Evolutionary conservation across 2,113 vertebrate genomes (phyloP).

Genomic region (Microtus oregoni): DNA sequence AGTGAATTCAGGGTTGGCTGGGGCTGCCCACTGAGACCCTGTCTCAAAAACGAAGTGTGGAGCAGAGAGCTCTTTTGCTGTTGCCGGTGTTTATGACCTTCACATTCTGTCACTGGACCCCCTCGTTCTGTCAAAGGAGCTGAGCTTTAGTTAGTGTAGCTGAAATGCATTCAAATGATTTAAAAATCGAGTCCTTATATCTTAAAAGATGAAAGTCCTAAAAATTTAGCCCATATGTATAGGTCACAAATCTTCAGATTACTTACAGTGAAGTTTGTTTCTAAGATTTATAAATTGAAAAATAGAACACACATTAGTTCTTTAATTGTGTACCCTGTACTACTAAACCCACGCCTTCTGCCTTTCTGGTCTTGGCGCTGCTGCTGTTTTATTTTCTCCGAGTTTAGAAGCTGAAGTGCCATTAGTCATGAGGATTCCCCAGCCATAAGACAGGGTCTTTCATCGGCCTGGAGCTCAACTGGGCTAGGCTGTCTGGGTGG

Average conservation of each 20-base stretch:
- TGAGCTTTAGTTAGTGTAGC: background rate
- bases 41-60: background rate
- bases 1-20: background rate
- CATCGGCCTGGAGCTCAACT: background rate
- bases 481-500: background rate
- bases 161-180: conserved; percentile 25
- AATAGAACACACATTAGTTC: background rate
- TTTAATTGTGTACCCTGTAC: background rate
- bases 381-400: conserved; percentile 10
- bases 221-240: conserved; percentile 14
- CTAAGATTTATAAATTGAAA: conserved; percentile 13
- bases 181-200: conserved; percentile 37
- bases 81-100: background rate
- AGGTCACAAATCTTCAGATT: background rate
- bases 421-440: background rate
- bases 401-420: conserved; percentile 49
- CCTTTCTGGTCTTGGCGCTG: conserved; percentile 27
- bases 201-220: background rate
- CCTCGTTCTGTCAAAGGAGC: background rate
- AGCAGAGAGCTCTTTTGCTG: background rate
- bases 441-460: background rate
- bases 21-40: background rate
- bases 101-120: background rate
- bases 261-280: conserved; percentile 29
- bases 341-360: background rate